Percentiles rank a stretch among this genome's conserved stretches.
These are phyloP conservation scores for Callocephalon fimbriatum DNA, from an alignment of 2,113 vertebrate species.

Conservation along the genomic window DNA sequence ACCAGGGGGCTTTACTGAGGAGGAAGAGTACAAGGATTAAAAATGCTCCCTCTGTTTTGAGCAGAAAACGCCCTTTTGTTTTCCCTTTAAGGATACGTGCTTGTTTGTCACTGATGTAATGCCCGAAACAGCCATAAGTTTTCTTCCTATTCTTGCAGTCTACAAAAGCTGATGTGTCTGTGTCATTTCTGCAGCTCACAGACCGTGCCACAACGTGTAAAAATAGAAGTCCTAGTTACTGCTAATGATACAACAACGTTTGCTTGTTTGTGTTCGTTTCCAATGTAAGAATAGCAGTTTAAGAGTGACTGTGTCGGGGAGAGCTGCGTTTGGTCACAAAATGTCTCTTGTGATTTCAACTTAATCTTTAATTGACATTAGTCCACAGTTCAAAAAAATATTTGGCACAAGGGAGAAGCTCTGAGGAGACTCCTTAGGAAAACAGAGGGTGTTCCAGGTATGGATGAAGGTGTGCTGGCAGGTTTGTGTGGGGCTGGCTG, in stretches of 20 bases:
- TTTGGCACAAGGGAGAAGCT: constrained; percentile 62
- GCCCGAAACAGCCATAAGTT: constrained; percentile 23
- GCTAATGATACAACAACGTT: not conserved
- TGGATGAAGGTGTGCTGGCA: not conserved
- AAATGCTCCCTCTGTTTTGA: constrained; percentile 25
- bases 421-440: constrained; percentile 60
- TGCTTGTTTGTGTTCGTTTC: not conserved
- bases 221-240: not conserved
- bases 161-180: constrained; percentile 45
- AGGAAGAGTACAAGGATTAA: not conserved
- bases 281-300: not conserved
- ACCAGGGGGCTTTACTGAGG: not conserved
- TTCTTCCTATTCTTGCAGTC: constrained; percentile 15
- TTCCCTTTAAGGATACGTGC: not conserved
- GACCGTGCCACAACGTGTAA: not conserved
- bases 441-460: constrained; percentile 59
- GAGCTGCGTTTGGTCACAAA: constrained; percentile 48
- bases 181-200: not conserved
- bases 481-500: constrained; percentile 30
- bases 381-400: constrained; percentile 70
- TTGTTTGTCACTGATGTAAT: constrained; percentile 37
- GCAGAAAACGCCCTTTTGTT: constrained; percentile 51
- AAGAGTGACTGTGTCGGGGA: not conserved
- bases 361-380: constrained; percentile 24
- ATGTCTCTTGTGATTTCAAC: constrained; percentile 33